Conservation (phyloP, 2,797 vertebrate genomes). For the Novumbra hubbsi region DNA sequence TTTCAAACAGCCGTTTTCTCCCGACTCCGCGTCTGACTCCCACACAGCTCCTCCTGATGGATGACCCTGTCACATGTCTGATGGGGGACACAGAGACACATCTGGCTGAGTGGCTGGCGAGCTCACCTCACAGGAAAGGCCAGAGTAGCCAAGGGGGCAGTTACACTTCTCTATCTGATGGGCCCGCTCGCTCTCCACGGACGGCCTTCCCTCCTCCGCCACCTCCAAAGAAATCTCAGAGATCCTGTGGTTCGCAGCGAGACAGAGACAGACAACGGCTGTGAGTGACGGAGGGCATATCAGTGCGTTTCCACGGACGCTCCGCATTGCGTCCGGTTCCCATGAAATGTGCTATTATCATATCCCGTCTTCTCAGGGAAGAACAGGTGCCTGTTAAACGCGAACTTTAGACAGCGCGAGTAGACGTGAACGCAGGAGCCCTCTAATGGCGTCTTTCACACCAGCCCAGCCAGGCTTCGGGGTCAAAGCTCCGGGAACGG, state of each 20-base stretch:
- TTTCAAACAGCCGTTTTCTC: neutral
- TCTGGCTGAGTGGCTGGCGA: conserved; percentile 1
- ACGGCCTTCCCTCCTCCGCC: conserved; percentile 77
- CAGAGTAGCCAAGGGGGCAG: conserved; percentile 88
- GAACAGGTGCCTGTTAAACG: neutral
- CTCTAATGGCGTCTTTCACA: neutral
- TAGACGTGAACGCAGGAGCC: neutral
- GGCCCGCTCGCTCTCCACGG: conserved; percentile 75
- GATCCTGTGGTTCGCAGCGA: conserved; percentile 73
- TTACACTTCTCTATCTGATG: conserved; percentile 87
- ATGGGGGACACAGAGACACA: neutral
- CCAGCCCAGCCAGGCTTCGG: neutral
- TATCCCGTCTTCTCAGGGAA: neutral
- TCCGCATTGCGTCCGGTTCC: neutral
- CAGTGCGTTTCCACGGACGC: no score
- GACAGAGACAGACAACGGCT: neutral
- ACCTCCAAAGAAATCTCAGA: conserved; percentile 92
- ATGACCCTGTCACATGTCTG: neutral
- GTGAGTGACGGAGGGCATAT: neutral
- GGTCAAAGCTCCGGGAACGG: no score
- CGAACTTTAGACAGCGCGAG: neutral
- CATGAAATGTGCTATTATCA: neutral
- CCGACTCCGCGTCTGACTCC: neutral
- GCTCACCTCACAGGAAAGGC: conserved; percentile 92
- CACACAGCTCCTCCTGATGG: neutral